Evolutionary conservation across 2,797 vertebrate genomes (phyloP), one percentile per base, ranked within the genome.

Genomic region (Australoheros facetus): DNA sequence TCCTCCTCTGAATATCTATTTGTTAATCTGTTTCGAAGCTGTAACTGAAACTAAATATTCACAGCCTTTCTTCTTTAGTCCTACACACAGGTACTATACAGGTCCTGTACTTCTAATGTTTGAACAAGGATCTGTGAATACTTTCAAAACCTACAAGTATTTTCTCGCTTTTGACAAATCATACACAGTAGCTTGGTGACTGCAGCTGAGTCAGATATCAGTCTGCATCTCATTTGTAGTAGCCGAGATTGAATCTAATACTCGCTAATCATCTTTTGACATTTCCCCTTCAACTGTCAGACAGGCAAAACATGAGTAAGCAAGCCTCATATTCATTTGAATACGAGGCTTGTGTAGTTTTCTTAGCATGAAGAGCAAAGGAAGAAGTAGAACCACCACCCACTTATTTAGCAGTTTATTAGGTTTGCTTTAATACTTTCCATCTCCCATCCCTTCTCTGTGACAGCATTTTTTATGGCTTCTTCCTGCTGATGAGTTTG

Each of bases 401-500:
- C 39, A 37, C 32, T 56, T 69, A 48, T 83, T 71, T 12, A 66
- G 7, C 3, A 56, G 7, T 7, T 39, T 69, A 26, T 42, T 60
- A 66, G 57, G 37, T 78, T 69, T 66, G 2, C 30, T 58, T 60
- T 16, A 26, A 42, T 64, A 69, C 66, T 54, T 26, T 77, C 19
- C 14, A n/a, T 72, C 72, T 37, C 30, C 77, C 74, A 34, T 30
- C 14, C 34, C 11, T 28, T 54, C 14, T 70, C 17, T 75, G 5
- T 17, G 17, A 75, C 70, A 76, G 23, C 14, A 54, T 34, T 55
- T 73, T 58, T 39, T 83, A 62, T 76, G 75, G 60, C 80, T 55
- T 73, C 56, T 37, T 85, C 62, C 74, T 81, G 71, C 83, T 78
- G 69, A 81, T 77, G 74, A 23, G 7, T 83, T 79, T 80, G 51